These are phyloP conservation scores for Orthonevra nobilis DNA, from an alignment of 2,888 invertebrate species.

Conservation along the genomic window DNA sequence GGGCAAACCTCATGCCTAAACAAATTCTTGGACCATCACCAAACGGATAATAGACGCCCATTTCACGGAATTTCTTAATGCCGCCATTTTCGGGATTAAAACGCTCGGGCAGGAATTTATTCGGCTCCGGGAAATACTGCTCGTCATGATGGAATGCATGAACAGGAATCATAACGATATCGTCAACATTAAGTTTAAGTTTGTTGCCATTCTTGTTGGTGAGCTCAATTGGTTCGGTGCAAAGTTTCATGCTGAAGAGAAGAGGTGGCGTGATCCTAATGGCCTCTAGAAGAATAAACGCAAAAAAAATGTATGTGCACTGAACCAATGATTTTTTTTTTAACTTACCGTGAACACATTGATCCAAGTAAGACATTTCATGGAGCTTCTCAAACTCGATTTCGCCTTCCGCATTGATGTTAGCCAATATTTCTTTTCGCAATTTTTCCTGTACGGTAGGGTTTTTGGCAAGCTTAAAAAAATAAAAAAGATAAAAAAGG, in stretches of 20 bases:
- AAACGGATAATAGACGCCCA: slow-evolving; percentile 77
- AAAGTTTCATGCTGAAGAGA: slow-evolving; percentile 75
- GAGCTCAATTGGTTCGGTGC: slow-evolving; percentile 74
- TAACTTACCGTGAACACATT: slow-evolving; percentile 75
- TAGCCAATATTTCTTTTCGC: slow-evolving; percentile 72
- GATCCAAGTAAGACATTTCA: slow-evolving; percentile 76
- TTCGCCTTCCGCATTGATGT: slow-evolving; percentile 15
- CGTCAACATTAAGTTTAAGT: slow-evolving; percentile 73
- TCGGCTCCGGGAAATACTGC: slow-evolving; percentile 74
- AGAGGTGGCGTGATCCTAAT: slow-evolving; percentile 76
- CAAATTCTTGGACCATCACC: slow-evolving; percentile 79
- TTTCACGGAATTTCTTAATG: slow-evolving; percentile 74
- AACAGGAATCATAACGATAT: slow-evolving; percentile 75
- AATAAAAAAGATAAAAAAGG: too few relatives aligned
- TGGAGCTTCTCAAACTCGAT: slow-evolving; percentile 73
- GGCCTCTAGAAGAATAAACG: slow-evolving; percentile 73
- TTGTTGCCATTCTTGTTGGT: slow-evolving; percentile 72
- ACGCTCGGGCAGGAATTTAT: slow-evolving; percentile 77
- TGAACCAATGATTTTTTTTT: not conserved
- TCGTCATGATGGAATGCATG: slow-evolving; percentile 77
- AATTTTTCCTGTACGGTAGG: slow-evolving; percentile 73
- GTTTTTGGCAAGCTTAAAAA: slow-evolving; percentile 73
- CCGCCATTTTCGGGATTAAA: slow-evolving; percentile 76
- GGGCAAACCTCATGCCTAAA: slow-evolving; percentile 76
- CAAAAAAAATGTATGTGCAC: too few relatives aligned